Evolutionary conservation across 2,888 invertebrate genomes (phyloP), one percentile per base, ranked within the genome.

Genomic region (Chrysodeixis includens): DNA sequence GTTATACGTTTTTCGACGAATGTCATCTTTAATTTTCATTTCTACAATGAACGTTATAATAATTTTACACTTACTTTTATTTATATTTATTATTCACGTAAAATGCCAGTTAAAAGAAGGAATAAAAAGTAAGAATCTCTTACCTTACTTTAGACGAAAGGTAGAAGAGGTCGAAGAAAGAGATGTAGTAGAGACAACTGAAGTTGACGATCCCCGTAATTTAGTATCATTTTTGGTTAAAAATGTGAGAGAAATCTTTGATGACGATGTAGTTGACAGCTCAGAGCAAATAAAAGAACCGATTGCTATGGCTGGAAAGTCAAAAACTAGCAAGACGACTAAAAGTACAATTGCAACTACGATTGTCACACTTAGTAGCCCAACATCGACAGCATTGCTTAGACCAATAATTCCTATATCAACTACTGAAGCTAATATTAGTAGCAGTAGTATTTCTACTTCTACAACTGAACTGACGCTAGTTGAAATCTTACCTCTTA

Each of bases 221-320:
- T 82, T 91, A 63, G 88, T 90, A 56, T 85, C 88, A 26, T 84
- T 91, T 77, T 77, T 93, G 60, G 85, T 92, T 49, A 76, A 90
- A 67, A 92, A 93, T 76, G 83, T 86, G 3, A 89, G 87, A 83
- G 84, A 90, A 83, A 85, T 93, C 70, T 92, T 90, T 71, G 72
- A 80, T 55, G 85, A 86, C 59, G 35, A 86, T 60, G 32, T 78
- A 12, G 66, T 77, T 20, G 84, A 88, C 6, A 69, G 74, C 49
- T 30, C 65, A 55, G 73, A 79, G 32, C 56, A 32, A 62, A 54
- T 30, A 18, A 57, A 30, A 53, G 52, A 59, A 55, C 55, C 18
- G n/a, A 8, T 22, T 8, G 3, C 32, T 14, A 10, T 49, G 44
- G 57, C 35, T 59, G 59, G 46, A 40, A 30, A 44, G 40, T 56